Evolutionary conservation across 2,888 invertebrate genomes (phyloP), one percentile per base, ranked within the genome.

Genomic region (Coleophora deauratella): DNA sequence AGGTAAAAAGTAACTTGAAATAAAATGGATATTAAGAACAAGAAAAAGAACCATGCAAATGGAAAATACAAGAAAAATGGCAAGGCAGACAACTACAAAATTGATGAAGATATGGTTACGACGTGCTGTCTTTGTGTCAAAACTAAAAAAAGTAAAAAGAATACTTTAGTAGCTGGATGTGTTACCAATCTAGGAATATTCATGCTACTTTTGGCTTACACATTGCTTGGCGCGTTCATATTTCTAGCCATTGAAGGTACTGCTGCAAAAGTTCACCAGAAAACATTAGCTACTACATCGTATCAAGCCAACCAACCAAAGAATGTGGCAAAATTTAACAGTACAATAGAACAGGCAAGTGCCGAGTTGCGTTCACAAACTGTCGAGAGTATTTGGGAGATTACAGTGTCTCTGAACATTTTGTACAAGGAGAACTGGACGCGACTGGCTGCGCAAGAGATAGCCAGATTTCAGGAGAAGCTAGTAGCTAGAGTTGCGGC

Each of bases 351-450:
- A 6, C 84, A 81, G 48, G 81, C 80, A 0, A 84, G 79, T 51
- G 75, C 78, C 3, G 85, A 86, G 47, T 52, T 85, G 37, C 63
- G 86, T 45, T 79, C 86, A 0, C 84, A 84, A 59, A 93, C 94
- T 8, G 94, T 95, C n/a, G 94, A 94, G 74, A 94, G 92, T 63
- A 94, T 97, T 62, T 96, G 96, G 96, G 93, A 95, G 71, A 93
- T 96, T 40, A 96, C 96, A 1, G 92, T 93, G 45, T 91, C 91
- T 35, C 77, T 95, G 49, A 96, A 96, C 69, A 94, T 97, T 58
- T 87, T 97, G 41, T 94, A 95, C 70, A 91, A 92, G 62, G 93
- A 94, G 62, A 96, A 96, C 72, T 97, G 96, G 96, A 95, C 95
- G 36, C 88, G 91, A 62, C 84, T 92, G 53, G 94, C 94, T 1